Base-by-base conservation (phyloP, 2,888 invertebrate genomes). In the Watsonalla binaria region DNA sequence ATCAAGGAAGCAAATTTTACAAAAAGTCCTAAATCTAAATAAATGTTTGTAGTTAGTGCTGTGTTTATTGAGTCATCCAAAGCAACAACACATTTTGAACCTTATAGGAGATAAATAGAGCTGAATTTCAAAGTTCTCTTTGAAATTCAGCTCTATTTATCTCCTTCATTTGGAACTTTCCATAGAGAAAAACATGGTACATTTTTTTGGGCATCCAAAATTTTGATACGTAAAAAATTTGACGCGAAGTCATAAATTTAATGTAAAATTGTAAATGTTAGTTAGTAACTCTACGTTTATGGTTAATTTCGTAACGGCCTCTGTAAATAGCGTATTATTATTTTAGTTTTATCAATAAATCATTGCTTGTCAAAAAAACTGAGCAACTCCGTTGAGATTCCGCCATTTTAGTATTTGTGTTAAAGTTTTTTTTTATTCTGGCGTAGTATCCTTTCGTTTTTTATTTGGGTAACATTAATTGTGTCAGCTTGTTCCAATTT, bases 251-350 rank as follows among this genome's bases (percentile, higher is more conserved):
- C 49, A 75, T 68, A 68, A 66, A 69, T 74, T 69, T 72, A 70
- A 72, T 84, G 82, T 80, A 78, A 82, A 75, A 87, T 83, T 88
- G 80, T 84, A 86, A 81, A 83, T 86, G 83, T 82, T 78, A 81
- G 77, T 64, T 86, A 86, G 80, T 57, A 72, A 66, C 71, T 66
- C 71, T 48, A 72, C 73, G 74, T 67, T 78, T 77, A 74, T 69
- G 62, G 62, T 72, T 70, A 62, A 65, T 70, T 70, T 61, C 54
- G 52, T 68, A 70, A 76, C 75, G 82, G 86, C 86, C 86, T 84
- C 76, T 90, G 90, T 90, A 90, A 59, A 90, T 88, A 90, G 82
- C 83, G 42, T 42, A 42, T 72, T 79, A 35, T 49, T 74, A 76
- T 72, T 72, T 74, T 74, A 76, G 72, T 73, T 76, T 72, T 66